Conservation (phyloP, 2,888 invertebrate genomes). For the Nemoura dubitans region DNA sequence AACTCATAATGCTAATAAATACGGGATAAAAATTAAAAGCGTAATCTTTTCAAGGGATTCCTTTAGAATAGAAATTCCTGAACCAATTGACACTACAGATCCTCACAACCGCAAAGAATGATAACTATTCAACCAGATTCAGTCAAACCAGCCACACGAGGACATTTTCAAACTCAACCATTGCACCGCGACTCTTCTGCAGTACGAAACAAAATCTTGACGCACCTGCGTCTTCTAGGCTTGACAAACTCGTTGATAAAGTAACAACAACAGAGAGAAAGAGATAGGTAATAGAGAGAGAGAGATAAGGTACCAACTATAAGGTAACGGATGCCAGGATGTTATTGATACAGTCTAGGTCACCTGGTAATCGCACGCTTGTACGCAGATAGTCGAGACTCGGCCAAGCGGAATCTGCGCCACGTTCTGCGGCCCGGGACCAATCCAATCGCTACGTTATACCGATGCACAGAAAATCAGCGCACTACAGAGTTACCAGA, state of each 20-base stretch:
- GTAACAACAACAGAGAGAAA: neutral
- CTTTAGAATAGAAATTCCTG: too few relatives aligned
- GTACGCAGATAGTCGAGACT: neutral
- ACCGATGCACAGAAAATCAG: neutral
- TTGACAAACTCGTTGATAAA: neutral
- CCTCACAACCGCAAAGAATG: too few relatives aligned
- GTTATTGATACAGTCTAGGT: neutral
- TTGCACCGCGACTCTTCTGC: too few relatives aligned
- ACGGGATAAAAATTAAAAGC: too few relatives aligned
- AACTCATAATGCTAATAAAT: too few relatives aligned
- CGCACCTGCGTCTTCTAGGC: too few relatives aligned
- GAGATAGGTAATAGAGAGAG: neutral
- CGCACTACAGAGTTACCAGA: neutral
- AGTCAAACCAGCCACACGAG: too few relatives aligned
- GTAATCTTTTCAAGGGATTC: too few relatives aligned
- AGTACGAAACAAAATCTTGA: too few relatives aligned
- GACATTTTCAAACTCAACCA: too few relatives aligned
- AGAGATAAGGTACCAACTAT: neutral
- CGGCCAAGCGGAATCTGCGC: neutral
- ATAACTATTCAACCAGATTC: too few relatives aligned
- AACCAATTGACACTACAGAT: too few relatives aligned
- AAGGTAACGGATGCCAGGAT: neutral
- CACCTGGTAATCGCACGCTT: neutral
- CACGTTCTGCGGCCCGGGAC: neutral
- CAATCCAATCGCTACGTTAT: constrained; percentile 2